phyloP scores from a whole-genome alignment of 2,888 invertebrate species.

The Hyposoter didymator region DNA sequence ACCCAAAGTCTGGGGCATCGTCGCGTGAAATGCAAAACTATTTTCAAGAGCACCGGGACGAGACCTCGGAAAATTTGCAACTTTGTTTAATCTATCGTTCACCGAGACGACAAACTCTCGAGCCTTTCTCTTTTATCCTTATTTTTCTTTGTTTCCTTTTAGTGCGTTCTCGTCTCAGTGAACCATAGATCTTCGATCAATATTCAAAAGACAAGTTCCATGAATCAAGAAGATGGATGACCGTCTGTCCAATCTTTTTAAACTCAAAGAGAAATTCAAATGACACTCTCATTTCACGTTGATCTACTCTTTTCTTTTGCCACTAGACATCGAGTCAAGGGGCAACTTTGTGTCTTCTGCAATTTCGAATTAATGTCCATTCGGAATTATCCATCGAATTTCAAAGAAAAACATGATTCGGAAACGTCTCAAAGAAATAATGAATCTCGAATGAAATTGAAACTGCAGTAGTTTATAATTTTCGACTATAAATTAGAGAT shows the following conservation, averaged over 20 bases:
- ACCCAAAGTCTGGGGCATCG: conserved; percentile 45
- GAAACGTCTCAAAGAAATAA: not conserved
- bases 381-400: not conserved
- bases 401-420: not conserved
- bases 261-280: not conserved
- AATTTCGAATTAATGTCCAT: not conserved
- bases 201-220: not conserved
- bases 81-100: conserved; percentile 65
- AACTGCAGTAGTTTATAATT: not conserved
- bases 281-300: not conserved
- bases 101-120: conserved; percentile 57
- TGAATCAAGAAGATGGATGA: not conserved
- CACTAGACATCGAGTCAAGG: not conserved
- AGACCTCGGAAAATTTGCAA: conserved; percentile 49
- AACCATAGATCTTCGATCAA: conserved; percentile 42
- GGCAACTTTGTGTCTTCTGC: not conserved
- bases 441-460: not conserved
- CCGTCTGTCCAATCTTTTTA: not conserved
- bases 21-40: conserved; percentile 64
- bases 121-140: not conserved
- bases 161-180: conserved; percentile 40
- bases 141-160: not conserved
- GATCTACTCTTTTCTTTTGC: not conserved
- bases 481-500: not conserved
- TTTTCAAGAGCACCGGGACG: conserved; percentile 58